These are phyloP conservation scores for Dolomedes plantarius DNA, from an alignment of 2,888 invertebrate genomes.

Conservation along the genomic window DNA sequence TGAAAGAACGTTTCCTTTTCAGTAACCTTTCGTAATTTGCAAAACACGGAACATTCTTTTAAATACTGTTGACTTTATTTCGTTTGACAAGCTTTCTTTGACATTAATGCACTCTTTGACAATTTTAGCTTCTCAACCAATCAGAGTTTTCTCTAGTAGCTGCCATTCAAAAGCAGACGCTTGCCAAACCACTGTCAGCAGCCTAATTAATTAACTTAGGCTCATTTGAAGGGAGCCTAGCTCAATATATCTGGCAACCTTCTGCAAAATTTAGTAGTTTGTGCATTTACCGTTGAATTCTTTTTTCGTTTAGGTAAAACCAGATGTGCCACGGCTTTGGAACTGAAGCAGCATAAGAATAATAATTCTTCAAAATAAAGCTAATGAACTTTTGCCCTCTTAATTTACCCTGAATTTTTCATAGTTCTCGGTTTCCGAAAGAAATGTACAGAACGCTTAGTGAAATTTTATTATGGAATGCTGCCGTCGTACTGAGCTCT, in stretches of 20 bases:
- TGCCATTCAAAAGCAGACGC: neutral
- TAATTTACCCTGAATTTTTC: too few relatives aligned
- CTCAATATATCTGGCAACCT: neutral
- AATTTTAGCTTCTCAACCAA: neutral
- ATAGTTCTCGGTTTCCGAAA: too few relatives aligned
- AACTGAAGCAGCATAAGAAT: too few relatives aligned
- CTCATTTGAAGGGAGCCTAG: neutral
- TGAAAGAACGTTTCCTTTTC: too few relatives aligned
- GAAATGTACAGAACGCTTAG: too few relatives aligned
- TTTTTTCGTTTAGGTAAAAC: neutral
- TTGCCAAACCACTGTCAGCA: neutral
- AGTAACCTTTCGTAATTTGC: too few relatives aligned
- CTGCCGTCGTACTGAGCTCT: too few relatives aligned
- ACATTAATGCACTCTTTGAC: slow-evolving; percentile 18
- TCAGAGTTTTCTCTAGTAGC: neutral
- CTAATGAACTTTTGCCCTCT: too few relatives aligned
- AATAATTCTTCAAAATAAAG: too few relatives aligned
- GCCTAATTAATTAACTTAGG: neutral
- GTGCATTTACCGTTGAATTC: neutral
- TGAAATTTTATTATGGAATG: too few relatives aligned
- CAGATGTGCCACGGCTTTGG: too few relatives aligned
- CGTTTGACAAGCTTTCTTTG: neutral
- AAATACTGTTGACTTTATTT: neutral
- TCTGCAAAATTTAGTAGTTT: neutral
- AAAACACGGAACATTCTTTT: too few relatives aligned